These are phyloP conservation scores for Pseudomyrmex dendroicus DNA, from an alignment of 1,140 invertebrate species.

Conservation along the genomic window DNA sequence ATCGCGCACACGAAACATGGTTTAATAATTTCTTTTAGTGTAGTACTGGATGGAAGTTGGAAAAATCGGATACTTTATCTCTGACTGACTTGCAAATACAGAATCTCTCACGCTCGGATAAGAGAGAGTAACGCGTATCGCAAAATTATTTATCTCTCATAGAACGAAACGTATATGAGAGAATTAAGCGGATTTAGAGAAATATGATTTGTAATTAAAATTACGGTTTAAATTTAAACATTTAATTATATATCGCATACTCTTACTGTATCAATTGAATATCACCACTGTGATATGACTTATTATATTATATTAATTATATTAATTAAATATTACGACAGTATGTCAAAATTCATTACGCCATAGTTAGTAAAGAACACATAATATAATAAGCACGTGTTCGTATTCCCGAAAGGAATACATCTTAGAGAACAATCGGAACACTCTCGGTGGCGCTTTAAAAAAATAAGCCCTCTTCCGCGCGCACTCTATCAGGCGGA, in stretches of 20 bases:
- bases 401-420: not conserved
- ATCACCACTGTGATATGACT: too few relatives aligned
- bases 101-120: not conserved
- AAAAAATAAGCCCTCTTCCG: constrained; percentile 37
- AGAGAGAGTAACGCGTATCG: not conserved
- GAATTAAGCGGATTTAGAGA: too few relatives aligned
- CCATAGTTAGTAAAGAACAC: not conserved
- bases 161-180: too few relatives aligned
- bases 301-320: too few relatives aligned
- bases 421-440: constrained; percentile 32
- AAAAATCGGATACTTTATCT: not conserved
- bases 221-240: too few relatives aligned
- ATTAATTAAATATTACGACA: too few relatives aligned
- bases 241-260: too few relatives aligned
- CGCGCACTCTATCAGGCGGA: constrained; percentile 67
- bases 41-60: not conserved
- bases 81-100: not conserved
- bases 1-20: not conserved
- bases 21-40: constrained; percentile 1
- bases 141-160: not conserved
- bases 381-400: not conserved
- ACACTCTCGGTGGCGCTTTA: not conserved
- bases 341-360: too few relatives aligned
- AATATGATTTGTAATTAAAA: too few relatives aligned
- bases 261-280: too few relatives aligned